A percentile compares a stretch with the other conserved stretches of the same genome.
phyloP scores from a whole-genome alignment of 2,113 vertebrate species.

The Philantomba maxwellii region DNA sequence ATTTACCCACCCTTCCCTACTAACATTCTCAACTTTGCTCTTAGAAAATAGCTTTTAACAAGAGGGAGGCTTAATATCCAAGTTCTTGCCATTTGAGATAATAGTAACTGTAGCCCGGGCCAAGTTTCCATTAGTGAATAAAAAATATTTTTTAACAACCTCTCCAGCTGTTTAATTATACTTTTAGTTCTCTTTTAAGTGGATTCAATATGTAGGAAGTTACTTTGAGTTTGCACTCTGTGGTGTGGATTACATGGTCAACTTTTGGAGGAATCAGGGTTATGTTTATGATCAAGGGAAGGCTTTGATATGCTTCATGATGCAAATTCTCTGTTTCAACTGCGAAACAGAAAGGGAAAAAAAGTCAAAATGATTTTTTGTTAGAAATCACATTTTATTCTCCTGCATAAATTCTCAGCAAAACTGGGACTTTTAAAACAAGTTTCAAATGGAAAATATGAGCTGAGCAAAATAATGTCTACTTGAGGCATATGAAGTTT shows the following conservation, averaged over 20 bases:
- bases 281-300: not conserved
- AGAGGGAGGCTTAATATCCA: not conserved
- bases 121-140: not conserved
- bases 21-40: not conserved
- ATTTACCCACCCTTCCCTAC: not conserved
- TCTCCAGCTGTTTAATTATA: not conserved
- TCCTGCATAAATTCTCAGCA: not conserved
- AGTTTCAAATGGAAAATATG: constrained; percentile 39
- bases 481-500: not conserved
- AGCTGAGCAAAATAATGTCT: constrained; percentile 26
- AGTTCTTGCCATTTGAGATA: not conserved
- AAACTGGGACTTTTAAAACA: constrained; percentile 3
- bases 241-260: not conserved
- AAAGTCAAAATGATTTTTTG: not conserved
- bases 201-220: not conserved
- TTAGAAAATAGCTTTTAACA: not conserved
- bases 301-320: not conserved
- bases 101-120: not conserved
- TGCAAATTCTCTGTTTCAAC: not conserved
- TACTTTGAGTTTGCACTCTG: not conserved
- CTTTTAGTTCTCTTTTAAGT: not conserved
- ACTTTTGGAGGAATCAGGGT: not conserved
- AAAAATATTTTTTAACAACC: not conserved
- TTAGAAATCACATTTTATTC: not conserved
- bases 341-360: not conserved